Percentiles rank a stretch among this genome's conserved stretches.
Evolutionary conservation across 2,888 invertebrate genomes (phyloP).

Genomic region (Sycophila texana): DNA sequence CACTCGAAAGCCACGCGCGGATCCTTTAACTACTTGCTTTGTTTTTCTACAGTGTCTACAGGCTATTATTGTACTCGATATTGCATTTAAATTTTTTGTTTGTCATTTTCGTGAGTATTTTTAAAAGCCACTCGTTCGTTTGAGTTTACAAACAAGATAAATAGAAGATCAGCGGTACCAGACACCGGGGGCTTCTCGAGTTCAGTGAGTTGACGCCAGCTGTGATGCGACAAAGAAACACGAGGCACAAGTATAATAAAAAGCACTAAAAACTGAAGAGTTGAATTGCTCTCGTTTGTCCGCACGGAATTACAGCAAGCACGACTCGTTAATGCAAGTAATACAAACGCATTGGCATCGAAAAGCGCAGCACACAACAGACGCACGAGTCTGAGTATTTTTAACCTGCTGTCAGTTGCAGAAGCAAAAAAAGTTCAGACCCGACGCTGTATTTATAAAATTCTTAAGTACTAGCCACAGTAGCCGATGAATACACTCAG

Average conservation of each 20-base stretch:
- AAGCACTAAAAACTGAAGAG: slow-evolving; percentile 19
- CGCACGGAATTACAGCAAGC: slow-evolving; percentile 49
- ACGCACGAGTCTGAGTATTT: slow-evolving; percentile 63
- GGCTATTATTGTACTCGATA: too few relatives aligned
- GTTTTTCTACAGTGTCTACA: too few relatives aligned
- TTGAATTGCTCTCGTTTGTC: slow-evolving; percentile 4
- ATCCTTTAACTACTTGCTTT: too few relatives aligned
- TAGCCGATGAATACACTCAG: slow-evolving; percentile 32
- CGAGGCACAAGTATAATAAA: slow-evolving; percentile 1
- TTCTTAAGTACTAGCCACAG: slow-evolving; percentile 38
- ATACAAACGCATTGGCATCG: slow-evolving; percentile 52
- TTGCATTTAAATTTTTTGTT: too few relatives aligned
- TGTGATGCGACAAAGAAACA: slow-evolving; percentile 10
- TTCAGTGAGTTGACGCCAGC: background rate
- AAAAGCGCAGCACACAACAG: slow-evolving; percentile 48
- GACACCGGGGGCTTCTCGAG: background rate
- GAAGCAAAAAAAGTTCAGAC: slow-evolving; percentile 59
- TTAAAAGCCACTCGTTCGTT: too few relatives aligned
- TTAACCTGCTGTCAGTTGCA: slow-evolving; percentile 65
- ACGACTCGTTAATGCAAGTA: slow-evolving; percentile 31
- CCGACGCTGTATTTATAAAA: slow-evolving; percentile 49
- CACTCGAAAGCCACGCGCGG: too few relatives aligned
- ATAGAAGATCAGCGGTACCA: too few relatives aligned
- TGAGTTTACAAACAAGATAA: too few relatives aligned
- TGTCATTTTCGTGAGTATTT: too few relatives aligned